Conservation (phyloP, 2,888 invertebrate genomes). For the Pachliopta kotzebuea region DNA sequence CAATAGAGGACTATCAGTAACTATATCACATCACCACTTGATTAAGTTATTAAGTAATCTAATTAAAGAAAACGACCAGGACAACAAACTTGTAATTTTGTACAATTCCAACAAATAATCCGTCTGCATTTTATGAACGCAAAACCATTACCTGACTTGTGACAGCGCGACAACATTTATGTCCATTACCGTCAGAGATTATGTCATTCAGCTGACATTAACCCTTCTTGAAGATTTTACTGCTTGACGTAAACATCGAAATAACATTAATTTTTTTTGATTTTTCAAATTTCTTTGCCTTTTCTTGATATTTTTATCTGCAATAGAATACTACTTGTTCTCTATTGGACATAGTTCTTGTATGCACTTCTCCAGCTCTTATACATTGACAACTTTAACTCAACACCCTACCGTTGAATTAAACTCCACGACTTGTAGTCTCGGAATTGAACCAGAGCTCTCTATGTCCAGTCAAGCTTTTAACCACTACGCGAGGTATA, state of each 20-base stretch:
- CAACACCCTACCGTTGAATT: too few species aligned
- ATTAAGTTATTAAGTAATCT: neutral
- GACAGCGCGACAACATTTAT: constrained; percentile 23
- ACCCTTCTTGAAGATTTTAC: constrained; percentile 12
- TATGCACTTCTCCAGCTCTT: too few species aligned
- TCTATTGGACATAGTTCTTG: too few species aligned
- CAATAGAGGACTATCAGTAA: too few species aligned
- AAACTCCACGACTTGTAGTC: too few species aligned
- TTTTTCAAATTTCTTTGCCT: too few species aligned
- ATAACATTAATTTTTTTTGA: neutral
- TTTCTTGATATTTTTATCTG: too few species aligned
- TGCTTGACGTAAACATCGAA: neutral
- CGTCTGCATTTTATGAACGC: constrained; percentile 15
- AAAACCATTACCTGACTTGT: constrained; percentile 15
- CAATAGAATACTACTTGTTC: too few species aligned
- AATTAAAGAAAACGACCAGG: neutral
- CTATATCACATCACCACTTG: neutral
- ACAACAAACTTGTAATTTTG: constrained; percentile 4
- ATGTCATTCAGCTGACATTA: constrained; percentile 24
- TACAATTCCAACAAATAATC: constrained; percentile 2
- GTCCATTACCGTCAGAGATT: constrained; percentile 17
- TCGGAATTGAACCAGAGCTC: too few species aligned
- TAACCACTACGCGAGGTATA: too few species aligned
- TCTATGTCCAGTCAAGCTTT: too few species aligned
- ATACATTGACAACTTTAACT: too few species aligned